Evolutionary conservation across 2,113 vertebrate species (phyloP), one percentile per base, ranked within the genome.

Genomic region (Gymnobelideus leadbeateri): DNA sequence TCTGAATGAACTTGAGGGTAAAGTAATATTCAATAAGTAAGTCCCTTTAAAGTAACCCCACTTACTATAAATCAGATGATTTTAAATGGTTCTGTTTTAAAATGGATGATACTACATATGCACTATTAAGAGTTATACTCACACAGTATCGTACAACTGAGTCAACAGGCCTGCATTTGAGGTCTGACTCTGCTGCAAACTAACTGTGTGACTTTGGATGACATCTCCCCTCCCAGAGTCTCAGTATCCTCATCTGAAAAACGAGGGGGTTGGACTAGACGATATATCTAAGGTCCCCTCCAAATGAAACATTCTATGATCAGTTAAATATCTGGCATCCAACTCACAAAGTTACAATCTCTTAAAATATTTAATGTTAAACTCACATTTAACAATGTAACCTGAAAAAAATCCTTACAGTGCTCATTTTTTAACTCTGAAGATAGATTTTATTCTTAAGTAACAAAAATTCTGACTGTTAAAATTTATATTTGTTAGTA

Each of bases 301-400:
- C 57, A 68, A 14, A 43, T 84, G n/a, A 43, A 84, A 84, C 43
- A 84, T 43, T 84, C n/a, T 43, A 21, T 84, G 16, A 5, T 84
- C 68, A 43, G 16, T 84, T 84, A 57, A 43, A 96, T 10, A 25
- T 91, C 24, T 54, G 93, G 90, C 50, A 95, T 49, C 92, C 54
- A 96, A 49, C 96, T 96, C 92, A 50, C 5, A 93, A 95, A 96
- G 91, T 37, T 89, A 57, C 28, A 24, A 93, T 90, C 68, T 43
- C n/a, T 84, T 43, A 84, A 43, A 92, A 91, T 51, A 92, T 31
- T 51, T 89, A 51, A 24, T 94, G 93, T 77, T 91, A 89, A 95
- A 90, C 5, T 51, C 89, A 61, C 0, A 7, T 94, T 47, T 95
- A 50, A 46, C 91, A 96, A 92, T 49, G 21, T 77, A 96, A 68